Evolutionary conservation across 2,888 invertebrate species (phyloP).

Genomic region (Polymixis lichenea): DNA sequence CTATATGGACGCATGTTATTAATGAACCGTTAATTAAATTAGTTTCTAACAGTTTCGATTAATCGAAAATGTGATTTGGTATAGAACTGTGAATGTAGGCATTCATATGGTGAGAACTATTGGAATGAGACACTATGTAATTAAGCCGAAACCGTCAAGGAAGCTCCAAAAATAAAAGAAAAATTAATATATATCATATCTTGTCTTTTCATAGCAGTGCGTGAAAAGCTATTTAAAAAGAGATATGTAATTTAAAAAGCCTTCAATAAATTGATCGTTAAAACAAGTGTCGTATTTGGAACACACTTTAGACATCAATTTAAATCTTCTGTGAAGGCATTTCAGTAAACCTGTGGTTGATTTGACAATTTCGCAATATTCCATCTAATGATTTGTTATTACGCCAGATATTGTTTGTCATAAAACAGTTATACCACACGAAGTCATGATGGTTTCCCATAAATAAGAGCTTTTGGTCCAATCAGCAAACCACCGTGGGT

Average conservation of each 20-base stretch:
- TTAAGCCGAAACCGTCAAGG: no score
- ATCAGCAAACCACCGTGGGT: conserved; percentile 52
- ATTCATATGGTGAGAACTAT: neutral
- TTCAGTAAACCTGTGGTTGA: neutral
- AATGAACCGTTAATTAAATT: conserved; percentile 52
- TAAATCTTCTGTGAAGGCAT: neutral
- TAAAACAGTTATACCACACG: conserved; percentile 31
- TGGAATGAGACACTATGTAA: neutral
- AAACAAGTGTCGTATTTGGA: neutral
- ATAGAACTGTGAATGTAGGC: neutral
- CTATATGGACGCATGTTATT: neutral
- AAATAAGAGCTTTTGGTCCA: conserved; percentile 61
- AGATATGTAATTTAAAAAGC: neutral
- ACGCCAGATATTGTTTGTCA: conserved; percentile 38
- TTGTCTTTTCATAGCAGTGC: neutral
- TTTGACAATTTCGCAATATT: neutral
- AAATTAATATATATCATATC: no score
- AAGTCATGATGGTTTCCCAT: conserved; percentile 51
- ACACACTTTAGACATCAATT: neutral
- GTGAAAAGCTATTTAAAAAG: neutral
- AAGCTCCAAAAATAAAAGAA: no score
- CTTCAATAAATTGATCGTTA: neutral
- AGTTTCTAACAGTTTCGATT: conserved; percentile 20
- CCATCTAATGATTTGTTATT: conserved; percentile 1
- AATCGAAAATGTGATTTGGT: conserved; percentile 13